Base-by-base conservation (phyloP, 2,888 invertebrate species). In the Tanytarsus gracilentus region DNA sequence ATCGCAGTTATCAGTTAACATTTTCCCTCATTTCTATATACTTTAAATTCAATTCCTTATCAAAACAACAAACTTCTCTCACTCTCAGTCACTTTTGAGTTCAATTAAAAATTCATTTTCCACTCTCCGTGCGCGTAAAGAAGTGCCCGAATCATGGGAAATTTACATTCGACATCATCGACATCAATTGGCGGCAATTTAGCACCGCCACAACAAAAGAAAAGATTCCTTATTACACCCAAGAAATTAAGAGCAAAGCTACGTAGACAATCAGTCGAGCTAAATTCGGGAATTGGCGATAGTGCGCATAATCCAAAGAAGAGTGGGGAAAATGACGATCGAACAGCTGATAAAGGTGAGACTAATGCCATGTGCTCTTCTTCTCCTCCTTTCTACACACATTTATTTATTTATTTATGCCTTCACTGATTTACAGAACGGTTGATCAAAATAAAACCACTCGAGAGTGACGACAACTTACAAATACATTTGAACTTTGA, bases 281-380 rank as follows among this genome's bases (percentile, higher is more conserved):
- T 27, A 50, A 29, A 50, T 50, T 50, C 29, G 3, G 27, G 27
- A 50, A n/a, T 27, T 7, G 7, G 11, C n/a, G 14, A 8, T 3
- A 26, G 2, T 18, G 27, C 29, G 26, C 29, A 50, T 7, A 3
- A 16, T 26, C 16, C 7, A 27, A 2, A n/a, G 5, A 1, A n/a
- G n/a, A n/a, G 7, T 27, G 50, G 29, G 16, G 50, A 50, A 50
- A n/a, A 27, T 14, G 27, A 27, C 21, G n/a, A 25, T 26, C 50
- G 27, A 29, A 50, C 50, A 50, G 50, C 50, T 50, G 50, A 50
- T 50, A 33, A 44, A 21, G 23, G 23, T 23, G 14, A 36, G 23
- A 18, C 18, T 23, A 44, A 44, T 23, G 5, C 44, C 44, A 44
- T 44, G 44, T n/a, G 18, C 23, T 18, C 21, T 44, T 44, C 23